Evolutionary conservation across 2,888 invertebrate species (phyloP).

Genomic region (Eristalinus aeneus): DNA sequence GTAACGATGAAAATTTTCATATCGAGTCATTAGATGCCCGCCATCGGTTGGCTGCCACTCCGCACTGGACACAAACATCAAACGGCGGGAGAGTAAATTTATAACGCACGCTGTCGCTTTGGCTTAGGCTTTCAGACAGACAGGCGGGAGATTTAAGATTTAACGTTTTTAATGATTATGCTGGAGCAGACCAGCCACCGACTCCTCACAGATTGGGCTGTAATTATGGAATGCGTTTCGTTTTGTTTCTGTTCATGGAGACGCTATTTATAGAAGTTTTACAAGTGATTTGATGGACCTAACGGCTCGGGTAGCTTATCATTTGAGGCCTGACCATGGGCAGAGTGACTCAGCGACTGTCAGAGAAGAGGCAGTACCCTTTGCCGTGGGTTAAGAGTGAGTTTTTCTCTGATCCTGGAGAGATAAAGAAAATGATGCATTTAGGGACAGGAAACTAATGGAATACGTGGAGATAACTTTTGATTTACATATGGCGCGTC

Average conservation of each 20-base stretch:
- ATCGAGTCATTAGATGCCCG: constrained; percentile 48
- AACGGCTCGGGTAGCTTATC: neutral
- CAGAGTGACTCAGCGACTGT: neutral
- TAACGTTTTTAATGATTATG: constrained; percentile 9
- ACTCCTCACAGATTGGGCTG: constrained; percentile 4
- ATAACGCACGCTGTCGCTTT: constrained; percentile 16
- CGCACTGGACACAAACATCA: constrained; percentile 27
- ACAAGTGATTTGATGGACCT: constrained; percentile 22
- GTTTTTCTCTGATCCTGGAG: neutral
- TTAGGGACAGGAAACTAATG: neutral
- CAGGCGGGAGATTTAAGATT: neutral
- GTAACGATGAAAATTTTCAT: constrained; percentile 43
- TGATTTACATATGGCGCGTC: no score
- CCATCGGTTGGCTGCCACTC: constrained; percentile 15
- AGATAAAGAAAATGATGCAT: neutral
- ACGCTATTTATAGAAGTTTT: constrained; percentile 13
- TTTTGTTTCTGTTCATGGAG: constrained; percentile 11
- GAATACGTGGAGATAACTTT: no score
- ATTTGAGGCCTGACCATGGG: neutral
- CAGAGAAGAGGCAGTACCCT: neutral
- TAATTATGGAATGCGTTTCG: constrained; percentile 30
- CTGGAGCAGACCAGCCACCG: neutral
- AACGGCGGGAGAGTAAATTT: constrained; percentile 24
- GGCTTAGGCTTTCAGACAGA: constrained; percentile 10
- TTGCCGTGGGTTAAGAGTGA: neutral